Base-by-base conservation (phyloP, 2,797 vertebrate genomes). In the Halcyon smyrnensis region DNA sequence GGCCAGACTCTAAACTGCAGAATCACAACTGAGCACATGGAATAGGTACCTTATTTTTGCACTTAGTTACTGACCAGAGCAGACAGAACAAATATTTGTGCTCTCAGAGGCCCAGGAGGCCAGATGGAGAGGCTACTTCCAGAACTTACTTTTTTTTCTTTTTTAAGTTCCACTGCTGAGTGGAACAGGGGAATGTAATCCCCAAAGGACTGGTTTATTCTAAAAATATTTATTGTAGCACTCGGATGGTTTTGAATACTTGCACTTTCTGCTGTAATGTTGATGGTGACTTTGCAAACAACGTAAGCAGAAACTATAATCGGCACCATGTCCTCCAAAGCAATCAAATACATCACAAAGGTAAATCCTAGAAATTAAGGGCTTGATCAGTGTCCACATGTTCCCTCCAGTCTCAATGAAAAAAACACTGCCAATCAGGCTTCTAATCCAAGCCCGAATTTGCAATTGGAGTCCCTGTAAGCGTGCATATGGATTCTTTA, bases 401-500 rank as follows among this genome's bases (percentile, higher is more conserved):
- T 91, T 78, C 48, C 34, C 8, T 87, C 11, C 53, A 14, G 1
- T 45, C 41, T 84, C 48, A 15, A 4, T 48, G 13, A 24, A 25
- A 48, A 63, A 67, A 45, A 2, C 46, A 6, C 13, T 63, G 32
- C 41, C n/a, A 36, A 3, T 71, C 20, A 88, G 80, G 27, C 50
- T 62, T 60, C 51, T 62, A 54, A 25, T n/a, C 25, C 59, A 2
- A 54, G 36, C 16, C 57, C n/a, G 11, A 36, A 8, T 19, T 75
- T 70, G 11, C 32, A 68, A 1, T 3, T n/a, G 46, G 21, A 60
- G 9, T 34, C 51, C n/a, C 8, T 63, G 15, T 23, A 7, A 36
- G 23, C 0, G 1, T 28, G 23, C 19, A 0, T 18, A 9, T 4
- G 34, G 59, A 16, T 59, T 71, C 59, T 30, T 16, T 25, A 30